These are phyloP conservation scores for Venusia cambrica DNA, from an alignment of 2,888 invertebrate genomes.

Conservation along the genomic window DNA sequence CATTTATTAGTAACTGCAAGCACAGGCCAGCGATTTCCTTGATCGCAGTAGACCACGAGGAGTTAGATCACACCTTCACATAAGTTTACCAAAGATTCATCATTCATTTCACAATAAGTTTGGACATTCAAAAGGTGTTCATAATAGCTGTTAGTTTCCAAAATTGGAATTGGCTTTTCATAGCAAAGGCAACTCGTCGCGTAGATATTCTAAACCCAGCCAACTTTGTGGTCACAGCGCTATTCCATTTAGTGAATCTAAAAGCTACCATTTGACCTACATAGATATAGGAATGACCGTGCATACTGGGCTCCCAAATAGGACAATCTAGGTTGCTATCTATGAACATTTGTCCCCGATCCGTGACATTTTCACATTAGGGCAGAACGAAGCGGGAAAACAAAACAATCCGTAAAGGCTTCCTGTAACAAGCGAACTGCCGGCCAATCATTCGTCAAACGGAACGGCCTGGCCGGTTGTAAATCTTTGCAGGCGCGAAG, in stretches of 20 bases:
- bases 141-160: too few species aligned
- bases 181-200: too few species aligned
- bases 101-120: too few species aligned
- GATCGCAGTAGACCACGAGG: too few species aligned
- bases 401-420: constrained; percentile 56
- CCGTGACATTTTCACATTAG: constrained; percentile 36
- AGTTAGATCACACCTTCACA: too few species aligned
- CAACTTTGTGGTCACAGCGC: constrained; percentile 3
- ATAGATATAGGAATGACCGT: constrained; percentile 13
- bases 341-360: constrained; percentile 31
- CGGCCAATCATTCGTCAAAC: constrained; percentile 77
- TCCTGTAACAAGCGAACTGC: constrained; percentile 53
- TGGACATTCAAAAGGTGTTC: too few species aligned
- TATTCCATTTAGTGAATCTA: constrained; percentile 12
- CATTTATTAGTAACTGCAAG: too few species aligned
- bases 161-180: too few species aligned
- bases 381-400: constrained; percentile 41
- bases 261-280: constrained; percentile 16
- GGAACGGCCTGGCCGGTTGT: constrained; percentile 60
- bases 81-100: too few species aligned
- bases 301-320: constrained; percentile 12
- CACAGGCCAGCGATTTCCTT: too few species aligned
- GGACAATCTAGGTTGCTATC: constrained; percentile 26
- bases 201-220: constrained; percentile 7
- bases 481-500: constrained; percentile 59